Evolutionary conservation across 2,888 invertebrate genomes (phyloP).

Genomic region (Peribatodes rhomboidaria): DNA sequence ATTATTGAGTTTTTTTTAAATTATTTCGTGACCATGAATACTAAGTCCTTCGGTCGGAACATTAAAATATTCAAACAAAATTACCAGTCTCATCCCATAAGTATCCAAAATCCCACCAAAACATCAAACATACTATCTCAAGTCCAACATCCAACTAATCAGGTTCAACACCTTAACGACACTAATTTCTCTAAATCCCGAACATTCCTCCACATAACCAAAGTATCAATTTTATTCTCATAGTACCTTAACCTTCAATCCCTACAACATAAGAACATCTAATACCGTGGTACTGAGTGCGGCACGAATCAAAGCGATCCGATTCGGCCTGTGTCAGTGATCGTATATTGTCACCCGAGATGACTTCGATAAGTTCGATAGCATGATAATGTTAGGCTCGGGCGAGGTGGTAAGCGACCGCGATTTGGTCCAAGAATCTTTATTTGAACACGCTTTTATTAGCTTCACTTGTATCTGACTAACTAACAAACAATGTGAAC

Average conservation of each 20-base stretch:
- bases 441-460: background rate
- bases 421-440: conserved; percentile 16
- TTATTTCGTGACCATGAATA: no score
- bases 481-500: no score
- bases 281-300: conserved; percentile 60
- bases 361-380: conserved; percentile 81
- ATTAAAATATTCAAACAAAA: no score
- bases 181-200: conserved; percentile 19
- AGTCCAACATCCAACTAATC: background rate
- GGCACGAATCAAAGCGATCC: conserved; percentile 78
- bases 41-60: no score
- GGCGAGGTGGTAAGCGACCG: conserved; percentile 49
- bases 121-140: background rate
- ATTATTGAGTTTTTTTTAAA: no score
- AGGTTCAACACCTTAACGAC: conserved; percentile 15
- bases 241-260: conserved; percentile 44
- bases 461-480: no score
- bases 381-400: conserved; percentile 61
- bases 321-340: conserved; percentile 74
- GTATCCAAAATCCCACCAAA: background rate
- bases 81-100: background rate
- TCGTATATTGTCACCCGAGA: conserved; percentile 85
- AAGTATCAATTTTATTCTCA: conserved; percentile 22
- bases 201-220: conserved; percentile 22
- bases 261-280: conserved; percentile 64